Evolutionary conservation across 2,797 vertebrate species (phyloP), one percentile per base, ranked within the genome.

Genomic region (Enteromius paludinosus): DNA sequence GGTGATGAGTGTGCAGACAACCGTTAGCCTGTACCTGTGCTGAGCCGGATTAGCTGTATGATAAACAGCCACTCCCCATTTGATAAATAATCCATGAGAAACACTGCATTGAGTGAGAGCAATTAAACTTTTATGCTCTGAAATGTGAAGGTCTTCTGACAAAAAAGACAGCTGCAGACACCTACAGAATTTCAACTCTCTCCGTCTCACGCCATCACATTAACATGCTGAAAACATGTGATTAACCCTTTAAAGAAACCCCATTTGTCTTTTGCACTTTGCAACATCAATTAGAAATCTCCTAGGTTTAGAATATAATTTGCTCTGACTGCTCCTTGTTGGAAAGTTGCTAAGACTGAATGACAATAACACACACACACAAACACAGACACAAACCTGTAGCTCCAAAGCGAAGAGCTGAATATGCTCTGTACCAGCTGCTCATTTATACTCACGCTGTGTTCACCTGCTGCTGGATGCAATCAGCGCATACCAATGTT

Each of bases 11-110:
- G 80, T 78, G 80, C 87, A 85, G 86, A 80, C 87, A 85, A 73
- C 85, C 0, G 3, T 59, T 85, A 79, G 78, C 66, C 87, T 91
- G 65, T 71, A 92, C 91, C 90, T 92, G 89, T 82, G 87, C 78
- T 81, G 86, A 88, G 83, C 85, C 84, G 84, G 86, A 92, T 93
- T 90, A 92, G 84, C 86, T 78, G 85, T 89, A 90, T 92, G 91
- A 93, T 94, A 93, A 94, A 93, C 92, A 93, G 90, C 90, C 90
- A 87, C 86, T 87, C 82, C 84, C 86, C 85, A 90, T 91, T 91
- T 94, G 89, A 94, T 94, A 91, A 94, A 94, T 94, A 94, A 94
- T 94, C 91, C 90, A 94, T 83, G 79, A 92, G 90, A 90, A 92
- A 92, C 89, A 89, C 88, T 90, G 90, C 90, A 91, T 91, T 90